Base-by-base conservation (phyloP, 2,888 invertebrate genomes). In the Acrocyrtus sp. region DNA sequence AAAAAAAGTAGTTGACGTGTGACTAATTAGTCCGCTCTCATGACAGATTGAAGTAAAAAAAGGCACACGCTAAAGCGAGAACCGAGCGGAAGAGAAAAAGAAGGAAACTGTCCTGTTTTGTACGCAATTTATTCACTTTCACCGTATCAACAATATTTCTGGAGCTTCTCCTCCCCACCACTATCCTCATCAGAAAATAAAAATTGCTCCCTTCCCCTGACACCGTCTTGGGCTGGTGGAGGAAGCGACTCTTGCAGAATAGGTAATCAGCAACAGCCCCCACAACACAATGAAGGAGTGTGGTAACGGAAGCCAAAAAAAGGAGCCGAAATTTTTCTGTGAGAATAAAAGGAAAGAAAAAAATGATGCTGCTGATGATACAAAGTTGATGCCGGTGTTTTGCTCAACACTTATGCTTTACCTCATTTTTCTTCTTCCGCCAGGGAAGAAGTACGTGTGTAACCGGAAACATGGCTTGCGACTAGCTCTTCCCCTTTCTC, bases 11-110 rank as follows among this genome's bases (percentile, higher is more conserved):
- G 68, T 62, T 75, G 79, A 78, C 79, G 79, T 77, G 77, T 77
- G 78, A 80, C 78, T 78, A 80, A 80, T 76, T 80, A 80, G 77
- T 75, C 77, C 70, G 77, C 77, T n/a, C n/a, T 77, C 75, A 77
- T 78, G 77, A 78, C 78, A 80, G 78, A 80, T 80, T 77, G 78
- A 73, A 73, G 76, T 76, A 75, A 77, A 63, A 75, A 72, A 61
- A 39, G 62, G 72, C 61, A 60, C 34, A 48, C 39, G 29, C 34
- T 45, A 24, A 45, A 63, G 41, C 34, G 58, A 51, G 21, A 34
- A 41, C n/a, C n/a, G n/a, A 26, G 26, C 5, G 45, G 43, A 50
- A 34, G 29, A 43, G 51, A 26, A n/a, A 43, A 21, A 47, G 54
- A 57, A 50, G 72, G 67, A 67, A 73, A 73, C 45, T 67, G 73